Evolutionary conservation across 30 jellyfish, hydroid and myxozoan genomes (phyloP), one percentile per base, ranked within the genome.

Genomic region (Nemopilema nomurai): DNA sequence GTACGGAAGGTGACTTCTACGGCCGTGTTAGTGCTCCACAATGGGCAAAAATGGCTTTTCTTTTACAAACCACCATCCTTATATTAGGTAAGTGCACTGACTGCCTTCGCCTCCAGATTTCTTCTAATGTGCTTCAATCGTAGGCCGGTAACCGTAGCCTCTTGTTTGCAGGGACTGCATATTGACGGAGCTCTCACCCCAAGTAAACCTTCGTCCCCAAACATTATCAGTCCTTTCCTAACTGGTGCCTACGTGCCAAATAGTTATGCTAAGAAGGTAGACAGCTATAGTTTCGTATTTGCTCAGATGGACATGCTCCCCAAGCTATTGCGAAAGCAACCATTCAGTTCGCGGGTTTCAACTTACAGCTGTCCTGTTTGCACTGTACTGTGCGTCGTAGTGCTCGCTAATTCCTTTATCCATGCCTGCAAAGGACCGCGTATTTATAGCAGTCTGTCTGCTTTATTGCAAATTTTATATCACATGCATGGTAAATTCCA

Each of bases 371-470:
- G 87, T 63, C 63, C 21, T 77, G 49, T 77, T 77, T 77, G 87
- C 87, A n/a, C 76, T 57, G 27, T 27, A 63, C 63, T n/a, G 57
- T 77, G 77, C 87, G 23, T 21, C 33, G 50, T 77, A 77, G 29
- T 63, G 30, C 87, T 27, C 57, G 87, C 87, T 77, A 77, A 77
- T 77, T 52, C 87, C 87, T 73, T 73, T 69, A 73, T 73, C 83
- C 83, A 73, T 33, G 69, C 83, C 21, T 33, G 69, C 41, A 73
- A 73, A 73, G 51, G 69, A 28, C 83, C 83, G 69, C 69, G 50
- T 30, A 73, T 73, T 4, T 73, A 18, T 31, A 1, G 29, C 49
- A 73, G 21, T 0, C 68, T 16, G 30, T 73, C 33, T 73, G 13
- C 13, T 41, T 41, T 41, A 41, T 6, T 41, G 57, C 57, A 41